These are phyloP conservation scores for Donacobius atricapilla DNA, from an alignment of 2,113 vertebrate species.

Conservation along the genomic window DNA sequence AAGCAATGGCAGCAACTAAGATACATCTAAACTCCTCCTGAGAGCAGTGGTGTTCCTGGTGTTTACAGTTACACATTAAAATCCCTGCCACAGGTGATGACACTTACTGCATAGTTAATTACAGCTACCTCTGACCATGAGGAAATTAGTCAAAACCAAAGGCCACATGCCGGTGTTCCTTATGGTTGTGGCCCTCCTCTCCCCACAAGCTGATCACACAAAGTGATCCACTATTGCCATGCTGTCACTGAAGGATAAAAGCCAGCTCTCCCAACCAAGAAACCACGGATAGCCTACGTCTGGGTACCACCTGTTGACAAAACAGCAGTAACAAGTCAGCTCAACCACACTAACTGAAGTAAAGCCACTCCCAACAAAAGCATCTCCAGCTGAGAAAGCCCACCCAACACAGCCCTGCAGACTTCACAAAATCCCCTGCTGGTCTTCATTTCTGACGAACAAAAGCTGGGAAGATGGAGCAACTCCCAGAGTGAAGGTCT, in stretches of 20 bases:
- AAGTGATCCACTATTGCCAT: not conserved
- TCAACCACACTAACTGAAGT: not conserved
- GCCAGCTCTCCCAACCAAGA: not conserved
- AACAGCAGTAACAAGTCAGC: not conserved
- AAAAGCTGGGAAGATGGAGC: not conserved
- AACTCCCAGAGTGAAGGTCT: not conserved
- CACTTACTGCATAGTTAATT: not conserved
- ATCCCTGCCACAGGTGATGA: not conserved
- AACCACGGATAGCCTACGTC: not conserved
- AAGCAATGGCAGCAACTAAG: not conserved
- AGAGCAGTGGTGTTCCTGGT: not conserved
- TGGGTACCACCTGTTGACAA: not conserved
- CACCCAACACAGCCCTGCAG: rapidly evolving
- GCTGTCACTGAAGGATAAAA: not conserved
- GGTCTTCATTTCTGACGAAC: not conserved
- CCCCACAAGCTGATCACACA: not conserved
- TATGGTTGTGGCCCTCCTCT: not conserved
- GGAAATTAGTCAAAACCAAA: not conserved
- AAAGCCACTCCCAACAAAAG: not conserved
- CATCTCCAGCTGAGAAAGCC: not conserved
- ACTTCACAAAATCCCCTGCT: not conserved
- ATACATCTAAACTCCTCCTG: not conserved
- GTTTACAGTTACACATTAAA: not conserved
- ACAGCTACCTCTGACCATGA: not conserved
- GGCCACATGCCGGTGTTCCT: not conserved